phyloP scores from a whole-genome alignment of 1,140 invertebrate species.

The Drosophila prosaltans region DNA sequence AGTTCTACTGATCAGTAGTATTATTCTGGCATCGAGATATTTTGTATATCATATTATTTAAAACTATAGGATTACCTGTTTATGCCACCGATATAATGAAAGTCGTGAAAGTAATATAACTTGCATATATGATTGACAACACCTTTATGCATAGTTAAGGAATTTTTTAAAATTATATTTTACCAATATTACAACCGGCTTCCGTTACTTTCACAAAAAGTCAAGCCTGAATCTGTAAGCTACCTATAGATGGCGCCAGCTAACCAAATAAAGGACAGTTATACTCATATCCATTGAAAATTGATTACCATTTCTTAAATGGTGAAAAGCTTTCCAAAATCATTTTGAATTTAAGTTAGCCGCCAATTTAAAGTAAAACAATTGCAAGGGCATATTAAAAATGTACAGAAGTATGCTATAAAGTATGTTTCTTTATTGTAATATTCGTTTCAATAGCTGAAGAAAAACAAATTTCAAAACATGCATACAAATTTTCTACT shows the following conservation, averaged over 20 bases:
- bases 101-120: too few species aligned
- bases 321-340: slow-evolving; percentile 13
- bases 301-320: background rate
- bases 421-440: background rate
- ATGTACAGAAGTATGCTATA: too few species aligned
- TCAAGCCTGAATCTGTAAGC: slow-evolving; percentile 32
- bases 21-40: too few species aligned
- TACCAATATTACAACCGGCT: slow-evolving; percentile 17
- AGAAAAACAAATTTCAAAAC: background rate
- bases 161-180: slow-evolving; percentile 10
- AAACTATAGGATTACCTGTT: too few species aligned
- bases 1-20: too few species aligned
- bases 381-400: background rate
- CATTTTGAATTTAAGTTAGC: background rate
- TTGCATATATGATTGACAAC: too few species aligned
- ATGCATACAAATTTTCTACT: background rate
- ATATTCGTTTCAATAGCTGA: too few species aligned
- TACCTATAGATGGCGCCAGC: slow-evolving; percentile 53
- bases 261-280: background rate
- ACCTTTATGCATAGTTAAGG: too few species aligned
- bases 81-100: too few species aligned
- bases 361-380: background rate
- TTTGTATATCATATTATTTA: too few species aligned
- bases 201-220: background rate
- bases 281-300: background rate